Evolutionary conservation across 2,113 vertebrate species (phyloP).

Genomic region (Thomomys bottae): DNA sequence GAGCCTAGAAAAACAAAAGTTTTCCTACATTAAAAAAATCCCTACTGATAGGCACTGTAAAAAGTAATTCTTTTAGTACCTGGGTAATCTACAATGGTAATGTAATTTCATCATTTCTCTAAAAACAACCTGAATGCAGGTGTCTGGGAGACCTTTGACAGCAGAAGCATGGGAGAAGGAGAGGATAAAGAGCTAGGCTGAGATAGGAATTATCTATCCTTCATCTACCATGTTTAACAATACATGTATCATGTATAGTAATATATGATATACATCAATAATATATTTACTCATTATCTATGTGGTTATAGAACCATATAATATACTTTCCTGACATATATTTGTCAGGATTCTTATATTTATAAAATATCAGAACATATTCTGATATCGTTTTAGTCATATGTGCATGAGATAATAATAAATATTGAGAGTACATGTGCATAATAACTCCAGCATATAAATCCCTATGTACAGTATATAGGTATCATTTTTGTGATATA

Average conservation of each 20-base stretch:
- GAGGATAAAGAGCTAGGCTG: not conserved
- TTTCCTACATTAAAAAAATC: not conserved
- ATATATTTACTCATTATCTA: not conserved
- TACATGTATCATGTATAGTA: no score
- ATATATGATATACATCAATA: not conserved
- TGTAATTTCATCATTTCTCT: no score
- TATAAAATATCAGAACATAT: not conserved
- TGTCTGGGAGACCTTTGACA: not conserved
- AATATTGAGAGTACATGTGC: not conserved
- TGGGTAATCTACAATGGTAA: no score
- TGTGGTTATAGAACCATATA: not conserved
- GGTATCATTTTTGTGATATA: not conserved
- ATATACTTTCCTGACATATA: not conserved
- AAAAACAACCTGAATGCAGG: no score
- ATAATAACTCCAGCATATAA: not conserved
- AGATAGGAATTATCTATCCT: not conserved
- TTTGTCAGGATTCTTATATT: not conserved
- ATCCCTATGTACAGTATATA: not conserved
- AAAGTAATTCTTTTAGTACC: not conserved
- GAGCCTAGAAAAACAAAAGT: not conserved
- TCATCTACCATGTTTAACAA: not conserved
- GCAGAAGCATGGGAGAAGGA: not conserved
- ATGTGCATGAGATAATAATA: conserved; percentile 7
- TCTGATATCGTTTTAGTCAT: not conserved
- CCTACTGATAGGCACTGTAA: not conserved